Evolutionary conservation across 1,140 invertebrate species (phyloP), one percentile per base, ranked within the genome.

Genomic region (Cydia strobilella): DNA sequence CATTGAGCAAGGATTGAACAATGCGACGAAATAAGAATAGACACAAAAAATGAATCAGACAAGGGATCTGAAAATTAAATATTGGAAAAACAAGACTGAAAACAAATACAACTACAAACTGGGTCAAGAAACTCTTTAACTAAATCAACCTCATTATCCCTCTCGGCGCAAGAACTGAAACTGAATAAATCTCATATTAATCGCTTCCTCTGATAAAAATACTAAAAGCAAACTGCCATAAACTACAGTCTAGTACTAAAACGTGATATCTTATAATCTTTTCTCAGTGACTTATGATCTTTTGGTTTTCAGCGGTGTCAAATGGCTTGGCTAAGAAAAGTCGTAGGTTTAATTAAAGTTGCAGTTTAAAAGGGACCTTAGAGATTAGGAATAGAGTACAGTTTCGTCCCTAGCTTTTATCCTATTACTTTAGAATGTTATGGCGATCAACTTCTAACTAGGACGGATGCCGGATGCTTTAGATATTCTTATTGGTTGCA

Each of bases 191-290:
- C 20, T 59, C 20, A 23, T 59, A 59, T 59, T 59, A 59, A 59
- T 59, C 54, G 54, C 54, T 59, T 23, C 54, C 54, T 23, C 54
- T 59, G 54, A 59, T 59, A 59, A 59, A 59, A 59, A 59, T 12
- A 51, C 48, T 59, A 59, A 59, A 59, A 59, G 54, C 54, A 23
- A 59, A 59, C 54, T 59, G 20, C 54, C 10, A 59, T 59, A 59
- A 59, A 59, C 9, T 9, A 5, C n/a, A 59, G 18, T 10, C 10
- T 12, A 59, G 2, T 23, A 59, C 7, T n/a, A 23, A 23, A 59
- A 59, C 4, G 10, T 59, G 7, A 0, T 23, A 59, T 59, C 5
- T 20, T 10, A 23, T 10, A 23, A 1, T 23, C 0, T 5, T 23
- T 59, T 59, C 20, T 23, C 10, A n/a, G 6, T 59, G 54, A 59